A percentile compares a stretch with the other conserved stretches of the same genome.
phyloP scores from a whole-genome alignment of 2,797 vertebrate genomes.

The Hemibagrus guttatus region DNA sequence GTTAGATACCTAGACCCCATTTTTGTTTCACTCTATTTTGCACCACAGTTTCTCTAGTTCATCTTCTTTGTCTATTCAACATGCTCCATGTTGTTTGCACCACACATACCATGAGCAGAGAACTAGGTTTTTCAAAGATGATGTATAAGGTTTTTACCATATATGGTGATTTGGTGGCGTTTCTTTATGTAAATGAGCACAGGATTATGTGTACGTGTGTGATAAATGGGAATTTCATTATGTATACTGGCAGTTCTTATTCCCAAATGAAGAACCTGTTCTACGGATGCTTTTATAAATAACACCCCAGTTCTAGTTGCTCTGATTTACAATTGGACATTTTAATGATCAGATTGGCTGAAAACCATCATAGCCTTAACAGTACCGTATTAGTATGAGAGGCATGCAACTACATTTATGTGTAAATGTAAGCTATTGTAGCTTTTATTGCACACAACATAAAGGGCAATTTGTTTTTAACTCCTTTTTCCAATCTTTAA shows the following conservation, averaged over 20 bases:
- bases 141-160: not conserved
- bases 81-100: not conserved
- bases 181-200: not conserved
- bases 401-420: not conserved
- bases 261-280: not conserved
- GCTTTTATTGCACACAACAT: not conserved
- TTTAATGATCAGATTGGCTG: not conserved
- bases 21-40: not conserved
- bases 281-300: not conserved
- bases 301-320: not conserved
- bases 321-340: not conserved
- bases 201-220: not conserved
- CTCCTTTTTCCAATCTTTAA: constrained; percentile 51
- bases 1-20: too few species aligned
- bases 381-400: not conserved
- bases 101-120: too few species aligned
- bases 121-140: not conserved
- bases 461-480: constrained; percentile 39
- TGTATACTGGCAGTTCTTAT: not conserved
- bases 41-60: not conserved
- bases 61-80: not conserved
- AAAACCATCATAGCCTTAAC: not conserved
- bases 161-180: not conserved
- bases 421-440: not conserved
- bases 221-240: not conserved